Base-by-base conservation (phyloP, 2,113 vertebrate genomes). In the Amphilophus citrinellus region DNA sequence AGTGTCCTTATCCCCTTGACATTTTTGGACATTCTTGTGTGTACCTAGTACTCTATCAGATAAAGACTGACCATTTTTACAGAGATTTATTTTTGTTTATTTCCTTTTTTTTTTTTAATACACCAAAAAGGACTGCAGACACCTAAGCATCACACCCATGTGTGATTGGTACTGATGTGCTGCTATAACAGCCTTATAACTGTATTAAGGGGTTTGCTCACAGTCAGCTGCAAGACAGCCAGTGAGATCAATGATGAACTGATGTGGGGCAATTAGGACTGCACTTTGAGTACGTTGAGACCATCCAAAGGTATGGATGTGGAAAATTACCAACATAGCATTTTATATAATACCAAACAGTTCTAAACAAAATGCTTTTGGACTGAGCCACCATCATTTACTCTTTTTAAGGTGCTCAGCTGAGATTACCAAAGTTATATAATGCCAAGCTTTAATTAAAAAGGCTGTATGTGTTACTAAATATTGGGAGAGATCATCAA, bases 401-500 rank as follows among this genome's bases (percentile, higher is more conserved):
- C 27, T 44, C 17, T 71, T 66, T 87, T 76, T 50, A 79, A 73
- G 22, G 18, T 50, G 7, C 66, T 44, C 77, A 24, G 39, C 44
- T 63, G 53, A 62, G 24, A 60, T 76, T 76, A 76, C 80, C 11
- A 22, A 30, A n/a, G 39, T 47, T 10, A n/a, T 5, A 61, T 42
- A 53, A 65, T 81, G 57, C 24, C 32, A 39, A 7, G 5, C 65
- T 24, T 15, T 20, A 82, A 63, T 65, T 63, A 39, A 22, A 24
- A 60, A 27, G 20, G 79, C 20, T 27, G 24, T 66, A 30, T 35
- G 71, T 81, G 30, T 53, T 20, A 27, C 80, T 10, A 75, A 62
- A 71, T 60, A 57, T 65, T 79, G 53, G 20, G 3, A 27, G 57
- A 37, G 59, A 77, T 87, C 20, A 44, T 76, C 77, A 53, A 17